A percentile compares a stretch with the other conserved stretches of the same genome.
These are phyloP conservation scores for Psammodynastes pulverulentus DNA, from an alignment of 2,113 vertebrate genomes.

Conservation along the genomic window DNA sequence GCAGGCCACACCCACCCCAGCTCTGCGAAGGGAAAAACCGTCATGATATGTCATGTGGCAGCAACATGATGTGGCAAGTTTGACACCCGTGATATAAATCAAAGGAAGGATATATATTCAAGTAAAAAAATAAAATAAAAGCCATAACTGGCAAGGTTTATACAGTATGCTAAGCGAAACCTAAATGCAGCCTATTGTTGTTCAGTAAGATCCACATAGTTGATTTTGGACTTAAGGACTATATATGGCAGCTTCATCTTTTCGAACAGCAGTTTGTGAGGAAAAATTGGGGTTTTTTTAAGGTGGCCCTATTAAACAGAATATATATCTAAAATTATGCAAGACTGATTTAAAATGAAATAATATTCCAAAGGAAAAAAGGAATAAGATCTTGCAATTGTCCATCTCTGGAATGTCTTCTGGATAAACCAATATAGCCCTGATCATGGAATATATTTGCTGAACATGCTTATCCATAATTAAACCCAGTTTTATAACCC, in stretches of 20 bases:
- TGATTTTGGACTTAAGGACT: not conserved
- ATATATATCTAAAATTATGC: not conserved
- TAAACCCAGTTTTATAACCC: not conserved
- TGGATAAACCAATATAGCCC: not conserved
- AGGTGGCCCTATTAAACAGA: not conserved
- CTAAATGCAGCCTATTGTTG: not conserved
- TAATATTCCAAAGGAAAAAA: not conserved
- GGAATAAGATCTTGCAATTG: not conserved
- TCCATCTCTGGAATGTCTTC: not conserved
- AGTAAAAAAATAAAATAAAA: not conserved
- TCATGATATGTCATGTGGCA: no score
- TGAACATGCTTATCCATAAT: not conserved
- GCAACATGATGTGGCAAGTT: no score
- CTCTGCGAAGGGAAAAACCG: no score
- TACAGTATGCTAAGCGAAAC: not conserved
- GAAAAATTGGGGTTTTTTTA: not conserved
- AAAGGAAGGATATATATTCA: not conserved
- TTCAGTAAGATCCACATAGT: not conserved
- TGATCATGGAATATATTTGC: not conserved
- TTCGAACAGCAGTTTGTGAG: not conserved
- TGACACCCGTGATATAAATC: not conserved
- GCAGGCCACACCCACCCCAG: no score
- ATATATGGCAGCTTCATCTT: not conserved
- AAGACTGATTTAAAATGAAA: not conserved
- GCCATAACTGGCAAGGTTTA: not conserved